Evolutionary conservation across 2,888 invertebrate genomes (phyloP).

Genomic region (Sphaerophoria rueppellii): DNA sequence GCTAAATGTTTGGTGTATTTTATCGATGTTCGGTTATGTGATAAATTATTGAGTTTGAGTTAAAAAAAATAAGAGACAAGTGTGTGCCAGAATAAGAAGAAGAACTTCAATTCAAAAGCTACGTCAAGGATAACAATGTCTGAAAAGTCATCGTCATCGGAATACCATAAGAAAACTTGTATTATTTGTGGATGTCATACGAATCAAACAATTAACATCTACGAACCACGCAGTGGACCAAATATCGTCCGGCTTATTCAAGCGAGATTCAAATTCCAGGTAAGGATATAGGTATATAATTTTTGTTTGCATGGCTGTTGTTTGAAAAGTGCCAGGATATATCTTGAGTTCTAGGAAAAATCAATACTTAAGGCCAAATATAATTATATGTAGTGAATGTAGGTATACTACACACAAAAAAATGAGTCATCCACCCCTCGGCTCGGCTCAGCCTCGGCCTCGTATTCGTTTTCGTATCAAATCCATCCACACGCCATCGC

Average conservation of each 20-base stretch:
- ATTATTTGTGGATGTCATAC: constrained; percentile 82
- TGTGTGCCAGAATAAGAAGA: not conserved
- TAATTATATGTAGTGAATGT: constrained; percentile 42
- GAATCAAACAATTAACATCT: constrained; percentile 81
- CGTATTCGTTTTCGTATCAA: constrained; percentile 4
- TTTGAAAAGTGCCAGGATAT: constrained; percentile 16
- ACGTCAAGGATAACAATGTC: constrained; percentile 74
- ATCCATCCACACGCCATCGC: constrained; percentile 3
- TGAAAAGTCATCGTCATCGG: constrained; percentile 77
- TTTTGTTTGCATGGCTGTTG: not conserved
- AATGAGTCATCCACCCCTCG: constrained; percentile 77
- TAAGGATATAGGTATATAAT: constrained; percentile 72
- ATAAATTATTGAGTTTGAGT: constrained; percentile 12
- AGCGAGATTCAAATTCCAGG: constrained; percentile 82
- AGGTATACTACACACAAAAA: constrained; percentile 61
- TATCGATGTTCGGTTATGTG: constrained; percentile 19
- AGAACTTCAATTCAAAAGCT: constrained; percentile 4
- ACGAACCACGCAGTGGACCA: constrained; percentile 81
- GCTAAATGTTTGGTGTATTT: constrained; percentile 1
- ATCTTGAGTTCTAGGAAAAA: constrained; percentile 59
- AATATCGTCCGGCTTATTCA: constrained; percentile 81
- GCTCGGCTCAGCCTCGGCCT: not conserved
- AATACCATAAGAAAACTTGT: constrained; percentile 81
- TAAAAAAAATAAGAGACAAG: constrained; percentile 11
- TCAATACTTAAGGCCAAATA: constrained; percentile 61